Base-by-base conservation (phyloP, 1,140 invertebrate genomes). In the Parapsyche elsis region DNA sequence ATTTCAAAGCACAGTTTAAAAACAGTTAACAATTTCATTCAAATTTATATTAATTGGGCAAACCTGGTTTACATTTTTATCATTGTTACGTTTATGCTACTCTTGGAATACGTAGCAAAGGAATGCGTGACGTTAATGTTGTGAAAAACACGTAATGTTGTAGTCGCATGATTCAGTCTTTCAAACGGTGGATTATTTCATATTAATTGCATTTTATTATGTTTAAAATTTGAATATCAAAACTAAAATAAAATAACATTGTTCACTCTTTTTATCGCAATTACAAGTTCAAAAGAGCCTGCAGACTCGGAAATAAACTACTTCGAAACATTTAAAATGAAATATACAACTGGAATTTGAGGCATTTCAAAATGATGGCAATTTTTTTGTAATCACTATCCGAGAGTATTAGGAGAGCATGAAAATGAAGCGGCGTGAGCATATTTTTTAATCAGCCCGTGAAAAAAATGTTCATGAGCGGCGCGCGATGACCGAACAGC, bases 361-460 rank as follows among this genome's bases (percentile, higher is more conserved):
- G 23, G 57, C 12, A 75, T 75, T 57, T 21, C 46, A 57, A 59
- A 75, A 75, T 59, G 10, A 73, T 24, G 38, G 44, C 26, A 7
- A 77, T 77, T 77, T 77, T 77, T 77, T 77, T 77, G 30, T 77
- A 67, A 44, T 64, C 5, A 38, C 24, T 19, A 38, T 64, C 44
- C 30, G 75, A 14, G n/a, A 16, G 14, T 77, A 77, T 64, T 53
- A 64, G 75, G 75, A 59, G 30, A 9, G 53, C 75, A 77, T 44
- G 73, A 61, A 46, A 61, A n/a, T 30, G 53, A 45, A 4, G 59
- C 26, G 73, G 53, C 23, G 26, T 44, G 53, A 64, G 23, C 75
- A 45, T 64, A 53, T 77, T 77, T 77, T 76, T 59, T 77, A 77
- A 77, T 64, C 46, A 21, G 49, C 30, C 26, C 16, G 16, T 30